Evolutionary conservation across 2,888 invertebrate genomes (phyloP).

Genomic region (Oxytorus armatus): DNA sequence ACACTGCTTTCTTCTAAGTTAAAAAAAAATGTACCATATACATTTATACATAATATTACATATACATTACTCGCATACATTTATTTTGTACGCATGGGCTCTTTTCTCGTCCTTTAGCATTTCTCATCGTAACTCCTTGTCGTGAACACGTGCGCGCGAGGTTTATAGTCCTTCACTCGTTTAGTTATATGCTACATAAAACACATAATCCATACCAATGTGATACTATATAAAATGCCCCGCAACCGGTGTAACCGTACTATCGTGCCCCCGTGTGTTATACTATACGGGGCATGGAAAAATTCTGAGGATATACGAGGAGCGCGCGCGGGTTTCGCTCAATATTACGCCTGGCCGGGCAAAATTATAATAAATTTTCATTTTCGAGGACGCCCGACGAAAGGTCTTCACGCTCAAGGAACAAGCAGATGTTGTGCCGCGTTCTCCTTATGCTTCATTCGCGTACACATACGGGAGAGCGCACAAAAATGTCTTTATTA

Average conservation of each 20-base stretch:
- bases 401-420: conserved; percentile 53
- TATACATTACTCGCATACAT: conserved; percentile 8
- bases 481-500: not conserved
- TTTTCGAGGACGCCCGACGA: conserved; percentile 61
- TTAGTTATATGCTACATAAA: too few species aligned
- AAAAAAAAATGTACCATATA: not conserved
- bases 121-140: conserved; percentile 47
- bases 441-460: not conserved
- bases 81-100: conserved; percentile 8
- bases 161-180: not conserved
- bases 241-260: too few species aligned
- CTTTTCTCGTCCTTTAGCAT: conserved; percentile 40
- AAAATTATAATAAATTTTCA: conserved; percentile 71
- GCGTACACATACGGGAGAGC: not conserved
- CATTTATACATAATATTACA: conserved; percentile 7
- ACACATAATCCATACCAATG: too few species aligned
- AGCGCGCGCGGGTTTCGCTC: conserved; percentile 12
- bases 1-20: not conserved
- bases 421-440: conserved; percentile 55
- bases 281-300: conserved; percentile 44
- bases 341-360: conserved; percentile 61
- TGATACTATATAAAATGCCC: too few species aligned
- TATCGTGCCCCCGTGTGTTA: too few species aligned
- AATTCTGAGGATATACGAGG: conserved; percentile 16
- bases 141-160: conserved; percentile 64